phyloP scores from a whole-genome alignment of 2,888 invertebrate genomes.

The Pterostichus niger region DNA sequence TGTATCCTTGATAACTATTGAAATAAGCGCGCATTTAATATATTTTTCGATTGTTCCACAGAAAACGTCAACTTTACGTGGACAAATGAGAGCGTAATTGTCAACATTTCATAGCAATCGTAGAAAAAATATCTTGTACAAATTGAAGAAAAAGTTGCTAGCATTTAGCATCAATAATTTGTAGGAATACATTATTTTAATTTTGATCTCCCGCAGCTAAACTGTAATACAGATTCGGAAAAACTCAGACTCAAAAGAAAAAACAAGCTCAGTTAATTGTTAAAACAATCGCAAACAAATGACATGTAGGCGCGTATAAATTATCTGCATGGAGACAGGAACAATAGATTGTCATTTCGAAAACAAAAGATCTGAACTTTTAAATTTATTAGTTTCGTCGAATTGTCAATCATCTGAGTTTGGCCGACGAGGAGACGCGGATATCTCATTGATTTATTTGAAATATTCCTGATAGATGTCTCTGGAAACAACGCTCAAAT shows the following conservation, averaged over 20 bases:
- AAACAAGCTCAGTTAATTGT: slow-evolving; percentile 42
- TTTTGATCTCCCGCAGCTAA: too few species aligned
- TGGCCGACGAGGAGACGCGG: slow-evolving; percentile 37
- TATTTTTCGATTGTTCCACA: too few species aligned
- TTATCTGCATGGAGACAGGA: slow-evolving; percentile 66
- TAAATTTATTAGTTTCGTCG: slow-evolving; percentile 70
- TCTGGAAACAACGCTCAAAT: slow-evolving; percentile 31
- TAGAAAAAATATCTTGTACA: too few species aligned
- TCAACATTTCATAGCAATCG: too few species aligned
- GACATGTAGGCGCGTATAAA: slow-evolving; percentile 67
- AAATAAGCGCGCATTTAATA: too few species aligned
- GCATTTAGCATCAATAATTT: too few species aligned
- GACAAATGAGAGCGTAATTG: too few species aligned
- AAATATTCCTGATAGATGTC: slow-evolving; percentile 54
- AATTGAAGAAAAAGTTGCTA: too few species aligned
- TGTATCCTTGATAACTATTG: too few species aligned
- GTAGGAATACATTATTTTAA: too few species aligned
- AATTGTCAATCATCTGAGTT: slow-evolving; percentile 70
- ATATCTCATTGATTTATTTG: slow-evolving; percentile 71
- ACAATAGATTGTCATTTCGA: slow-evolving; percentile 69
- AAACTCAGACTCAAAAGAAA: slow-evolving; percentile 9
- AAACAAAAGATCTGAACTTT: slow-evolving; percentile 70
- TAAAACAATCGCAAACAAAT: slow-evolving; percentile 48
- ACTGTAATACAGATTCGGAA: not conserved
- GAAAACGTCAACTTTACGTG: too few species aligned